phyloP scores from a whole-genome alignment of 2,113 vertebrate species.

The Callipepla californica region DNA sequence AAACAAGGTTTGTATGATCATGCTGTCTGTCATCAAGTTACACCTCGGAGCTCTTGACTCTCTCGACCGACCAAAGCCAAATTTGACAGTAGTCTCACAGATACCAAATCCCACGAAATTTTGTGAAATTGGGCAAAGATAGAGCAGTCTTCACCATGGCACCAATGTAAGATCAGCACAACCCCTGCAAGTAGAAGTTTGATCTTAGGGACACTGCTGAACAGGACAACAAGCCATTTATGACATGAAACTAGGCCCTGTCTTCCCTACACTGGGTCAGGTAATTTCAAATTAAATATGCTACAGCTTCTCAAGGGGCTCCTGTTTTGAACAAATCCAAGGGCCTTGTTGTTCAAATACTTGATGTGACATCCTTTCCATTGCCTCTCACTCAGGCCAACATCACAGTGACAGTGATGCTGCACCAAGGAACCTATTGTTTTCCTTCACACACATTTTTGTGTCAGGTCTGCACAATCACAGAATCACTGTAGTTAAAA shows the following conservation, averaged over 20 bases:
- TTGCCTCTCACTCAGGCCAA: neutral
- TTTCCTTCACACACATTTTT: neutral
- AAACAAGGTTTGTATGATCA: accelerated
- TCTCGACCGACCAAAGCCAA: neutral
- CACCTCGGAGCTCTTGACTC: neutral
- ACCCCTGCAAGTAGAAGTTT: accelerated
- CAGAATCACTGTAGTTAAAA: no score
- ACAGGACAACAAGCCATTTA: neutral
- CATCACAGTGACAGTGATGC: neutral
- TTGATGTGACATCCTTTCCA: accelerated
- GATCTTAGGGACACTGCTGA: neutral
- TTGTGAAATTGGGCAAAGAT: accelerated
- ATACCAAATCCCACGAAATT: accelerated
- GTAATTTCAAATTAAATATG: neutral
- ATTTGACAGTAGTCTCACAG: neutral
- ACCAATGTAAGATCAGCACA: neutral
- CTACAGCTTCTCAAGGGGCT: neutral
- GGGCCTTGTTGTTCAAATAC: accelerated
- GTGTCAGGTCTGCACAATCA: neutral
- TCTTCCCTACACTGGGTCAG: neutral
- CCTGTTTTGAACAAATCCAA: neutral
- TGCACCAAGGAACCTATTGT: accelerated
- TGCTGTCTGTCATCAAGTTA: neutral
- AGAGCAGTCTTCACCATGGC: neutral
- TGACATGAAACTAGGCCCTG: accelerated